Evolutionary conservation across 2,888 invertebrate species (phyloP).

Genomic region (Scrobipalpa atriplicella): DNA sequence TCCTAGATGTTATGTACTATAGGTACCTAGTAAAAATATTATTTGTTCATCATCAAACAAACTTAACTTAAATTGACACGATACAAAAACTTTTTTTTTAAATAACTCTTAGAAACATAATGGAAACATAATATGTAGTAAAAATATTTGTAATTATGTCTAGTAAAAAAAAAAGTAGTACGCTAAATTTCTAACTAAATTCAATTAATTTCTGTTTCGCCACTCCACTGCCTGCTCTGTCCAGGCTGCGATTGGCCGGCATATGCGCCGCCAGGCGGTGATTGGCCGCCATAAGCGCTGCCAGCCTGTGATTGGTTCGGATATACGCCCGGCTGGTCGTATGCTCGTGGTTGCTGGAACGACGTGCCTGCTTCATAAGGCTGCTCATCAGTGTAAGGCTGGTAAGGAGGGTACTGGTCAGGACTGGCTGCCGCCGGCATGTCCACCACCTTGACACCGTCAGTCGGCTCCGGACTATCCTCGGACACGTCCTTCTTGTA

Average conservation of each 20-base stretch:
- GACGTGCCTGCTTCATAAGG: conserved; percentile 26
- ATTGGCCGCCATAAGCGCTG: not conserved
- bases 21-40: not conserved
- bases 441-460: conserved; percentile 58
- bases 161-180: not conserved
- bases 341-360: conserved; percentile 12
- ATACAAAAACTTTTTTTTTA: not conserved
- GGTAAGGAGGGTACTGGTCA: conserved; percentile 35
- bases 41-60: not conserved
- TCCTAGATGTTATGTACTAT: not conserved
- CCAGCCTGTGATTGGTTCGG: conserved; percentile 36
- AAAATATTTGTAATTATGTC: not conserved
- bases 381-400: conserved; percentile 26
- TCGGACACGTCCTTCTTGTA: conserved; percentile 73
- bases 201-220: conserved; percentile 76
- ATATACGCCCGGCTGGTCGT: conserved; percentile 19
- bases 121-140: too few species aligned
- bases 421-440: conserved; percentile 42
- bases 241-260: conserved; percentile 35
- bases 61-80: not conserved
- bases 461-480: conserved; percentile 69
- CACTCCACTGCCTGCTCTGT: conserved; percentile 59
- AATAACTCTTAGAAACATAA: not conserved
- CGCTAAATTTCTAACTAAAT: not conserved
- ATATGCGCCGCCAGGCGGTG: conserved; percentile 35